These are phyloP conservation scores for Agrypnus murinus DNA, from an alignment of 2,888 invertebrate species.

Conservation along the genomic window DNA sequence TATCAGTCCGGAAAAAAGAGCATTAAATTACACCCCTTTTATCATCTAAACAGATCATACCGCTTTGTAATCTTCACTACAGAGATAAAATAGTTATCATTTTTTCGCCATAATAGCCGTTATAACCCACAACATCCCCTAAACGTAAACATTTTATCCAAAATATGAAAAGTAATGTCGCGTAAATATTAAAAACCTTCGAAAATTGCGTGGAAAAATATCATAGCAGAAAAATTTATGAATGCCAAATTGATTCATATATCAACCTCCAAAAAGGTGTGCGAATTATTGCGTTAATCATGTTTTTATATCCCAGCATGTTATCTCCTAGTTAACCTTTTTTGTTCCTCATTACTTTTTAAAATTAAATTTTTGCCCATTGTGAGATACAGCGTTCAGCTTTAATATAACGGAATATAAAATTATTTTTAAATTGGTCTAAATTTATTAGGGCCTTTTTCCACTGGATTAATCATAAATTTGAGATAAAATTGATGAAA, in stretches of 20 bases:
- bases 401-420: conserved; percentile 6
- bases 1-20: no score
- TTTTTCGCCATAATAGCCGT: neutral
- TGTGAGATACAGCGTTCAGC: conserved; percentile 3
- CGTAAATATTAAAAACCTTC: conserved; percentile 17
- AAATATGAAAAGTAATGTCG: conserved; percentile 8
- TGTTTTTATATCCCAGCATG: conserved; percentile 22
- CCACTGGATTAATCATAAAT: no score
- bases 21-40: no score
- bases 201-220: neutral
- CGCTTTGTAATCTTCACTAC: no score
- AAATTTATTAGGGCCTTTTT: neutral
- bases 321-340: conserved; percentile 23
- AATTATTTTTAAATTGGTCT: conserved; percentile 12
- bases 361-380: conserved; percentile 14
- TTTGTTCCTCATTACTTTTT: conserved; percentile 18
- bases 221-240: conserved; percentile 5
- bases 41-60: no score
- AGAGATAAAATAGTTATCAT: conserved; percentile 2
- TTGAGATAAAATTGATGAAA: no score
- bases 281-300: conserved; percentile 20
- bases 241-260: conserved; percentile 16
- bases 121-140: neutral
- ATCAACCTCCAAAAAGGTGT: conserved; percentile 9
- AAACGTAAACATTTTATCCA: conserved; percentile 8